Percentiles rank a stretch among this genome's conserved stretches.
These are phyloP conservation scores for Acanthochromis polyacanthus DNA, from an alignment of 2,113 vertebrate species.

Conservation along the genomic window DNA sequence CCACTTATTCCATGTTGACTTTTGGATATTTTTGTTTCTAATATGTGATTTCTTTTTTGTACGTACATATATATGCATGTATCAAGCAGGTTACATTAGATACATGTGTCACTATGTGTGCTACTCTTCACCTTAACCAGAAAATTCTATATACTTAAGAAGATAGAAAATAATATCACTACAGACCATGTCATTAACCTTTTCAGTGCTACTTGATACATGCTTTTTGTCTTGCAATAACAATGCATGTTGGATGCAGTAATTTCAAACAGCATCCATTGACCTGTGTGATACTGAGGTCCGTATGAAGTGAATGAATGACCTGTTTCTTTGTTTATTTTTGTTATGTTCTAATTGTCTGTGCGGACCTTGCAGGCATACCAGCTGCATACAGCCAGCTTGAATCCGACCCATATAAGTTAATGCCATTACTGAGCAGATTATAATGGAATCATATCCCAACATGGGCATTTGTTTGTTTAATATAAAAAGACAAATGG, in stretches of 20 bases:
- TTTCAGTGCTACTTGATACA: conserved; percentile 29
- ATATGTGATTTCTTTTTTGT: no score
- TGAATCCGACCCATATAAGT: conserved; percentile 41
- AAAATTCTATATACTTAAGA: neutral
- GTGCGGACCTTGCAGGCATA: conserved; percentile 22
- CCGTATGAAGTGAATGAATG: conserved; percentile 34
- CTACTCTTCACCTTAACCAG: neutral
- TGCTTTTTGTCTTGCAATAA: conserved; percentile 28
- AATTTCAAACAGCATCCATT: conserved; percentile 27
- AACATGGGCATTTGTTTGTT: conserved; percentile 41
- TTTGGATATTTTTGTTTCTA: no score
- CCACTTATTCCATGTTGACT: no score
- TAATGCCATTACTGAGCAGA: conserved; percentile 60
- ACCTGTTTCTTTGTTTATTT: conserved; percentile 37
- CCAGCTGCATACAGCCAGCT: conserved; percentile 36
- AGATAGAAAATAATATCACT: neutral
- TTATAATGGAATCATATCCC: conserved; percentile 48
- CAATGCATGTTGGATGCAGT: conserved; percentile 8
- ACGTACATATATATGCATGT: no score
- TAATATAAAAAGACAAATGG: conserved; percentile 52
- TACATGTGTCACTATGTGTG: neutral
- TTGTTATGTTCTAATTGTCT: conserved; percentile 2
- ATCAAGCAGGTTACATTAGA: neutral
- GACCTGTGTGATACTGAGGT: conserved; percentile 4
- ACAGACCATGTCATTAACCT: conserved; percentile 30